These are phyloP conservation scores for Paratilapia polleni DNA, from an alignment of 2,113 vertebrate species.

Conservation along the genomic window DNA sequence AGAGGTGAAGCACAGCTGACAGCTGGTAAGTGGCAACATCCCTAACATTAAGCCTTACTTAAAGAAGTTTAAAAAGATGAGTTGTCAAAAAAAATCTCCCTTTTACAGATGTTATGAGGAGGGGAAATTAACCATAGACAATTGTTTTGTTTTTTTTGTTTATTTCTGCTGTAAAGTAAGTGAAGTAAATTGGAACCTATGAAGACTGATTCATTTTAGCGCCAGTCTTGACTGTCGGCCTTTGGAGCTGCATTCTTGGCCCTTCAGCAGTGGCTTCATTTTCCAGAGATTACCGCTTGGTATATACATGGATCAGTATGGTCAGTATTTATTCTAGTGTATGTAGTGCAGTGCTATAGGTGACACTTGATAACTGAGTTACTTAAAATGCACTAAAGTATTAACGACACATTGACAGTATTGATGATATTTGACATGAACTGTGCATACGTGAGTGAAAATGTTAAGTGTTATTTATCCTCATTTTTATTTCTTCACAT, in stretches of 20 bases:
- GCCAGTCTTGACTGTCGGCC: not conserved
- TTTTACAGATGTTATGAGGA: not conserved
- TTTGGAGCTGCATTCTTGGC: not conserved
- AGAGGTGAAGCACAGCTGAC: too few relatives aligned
- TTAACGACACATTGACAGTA: slow-evolving; percentile 39
- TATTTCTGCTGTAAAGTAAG: not conserved
- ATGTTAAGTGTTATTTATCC: slow-evolving; percentile 20
- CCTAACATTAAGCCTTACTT: too few relatives aligned
- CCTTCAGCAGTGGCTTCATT: not conserved
- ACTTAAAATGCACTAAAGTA: slow-evolving; percentile 49
- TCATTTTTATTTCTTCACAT: slow-evolving; percentile 35
- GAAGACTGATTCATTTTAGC: not conserved
- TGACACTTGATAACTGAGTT: not conserved
- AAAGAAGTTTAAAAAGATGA: too few relatives aligned
- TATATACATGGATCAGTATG: not conserved
- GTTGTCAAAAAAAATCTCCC: too few relatives aligned
- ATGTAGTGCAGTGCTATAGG: not conserved
- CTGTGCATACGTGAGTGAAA: slow-evolving; percentile 5
- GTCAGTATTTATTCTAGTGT: not conserved
- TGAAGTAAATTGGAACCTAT: not conserved
- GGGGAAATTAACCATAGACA: not conserved
- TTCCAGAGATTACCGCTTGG: not conserved
- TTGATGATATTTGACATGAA: not conserved
- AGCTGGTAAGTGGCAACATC: too few relatives aligned
- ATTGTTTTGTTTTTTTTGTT: too few relatives aligned